Conservation (phyloP, 2,797 vertebrate species). For the Margarornis squamiger region DNA sequence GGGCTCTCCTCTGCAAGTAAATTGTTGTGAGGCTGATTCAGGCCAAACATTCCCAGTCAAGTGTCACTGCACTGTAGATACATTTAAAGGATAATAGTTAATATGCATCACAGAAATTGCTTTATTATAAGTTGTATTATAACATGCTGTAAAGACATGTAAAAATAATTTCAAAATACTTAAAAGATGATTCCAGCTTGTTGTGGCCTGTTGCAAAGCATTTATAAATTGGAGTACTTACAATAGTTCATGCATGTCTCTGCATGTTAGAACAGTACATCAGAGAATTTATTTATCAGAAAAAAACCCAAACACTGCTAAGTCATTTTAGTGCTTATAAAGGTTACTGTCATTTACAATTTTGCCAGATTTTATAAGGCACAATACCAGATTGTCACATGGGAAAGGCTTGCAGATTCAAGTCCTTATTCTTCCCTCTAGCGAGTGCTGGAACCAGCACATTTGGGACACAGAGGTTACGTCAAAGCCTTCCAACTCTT, state of each 20-base stretch:
- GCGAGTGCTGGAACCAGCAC: constrained; percentile 25
- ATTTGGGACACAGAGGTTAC: constrained; percentile 52
- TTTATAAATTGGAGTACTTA: constrained; percentile 45
- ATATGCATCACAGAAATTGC: neutral
- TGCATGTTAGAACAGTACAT: constrained; percentile 47
- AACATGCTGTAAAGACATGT: constrained; percentile 8
- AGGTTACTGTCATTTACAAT: constrained; percentile 6
- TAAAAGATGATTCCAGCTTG: constrained; percentile 54
- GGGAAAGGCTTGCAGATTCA: constrained; percentile 39
- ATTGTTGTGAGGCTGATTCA: neutral
- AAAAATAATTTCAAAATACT: constrained; percentile 37
- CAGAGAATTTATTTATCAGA: constrained; percentile 51
- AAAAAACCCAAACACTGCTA: neutral
- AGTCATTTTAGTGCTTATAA: constrained; percentile 37
- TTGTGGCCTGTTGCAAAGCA: constrained; percentile 49
- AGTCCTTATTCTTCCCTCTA: constrained; percentile 42
- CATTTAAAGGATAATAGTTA: neutral
- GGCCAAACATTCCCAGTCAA: neutral
- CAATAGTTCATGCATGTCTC: constrained; percentile 49
- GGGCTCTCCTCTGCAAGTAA: neutral
- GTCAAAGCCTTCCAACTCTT: constrained; percentile 61
- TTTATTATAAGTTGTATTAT: constrained; percentile 11
- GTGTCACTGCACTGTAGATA: neutral
- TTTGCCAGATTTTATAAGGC: constrained; percentile 41
- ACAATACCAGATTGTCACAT: constrained; percentile 23